Evolutionary conservation across 2,888 invertebrate genomes (phyloP), one percentile per base, ranked within the genome.

Genomic region (Perizoma flavofasciatum): DNA sequence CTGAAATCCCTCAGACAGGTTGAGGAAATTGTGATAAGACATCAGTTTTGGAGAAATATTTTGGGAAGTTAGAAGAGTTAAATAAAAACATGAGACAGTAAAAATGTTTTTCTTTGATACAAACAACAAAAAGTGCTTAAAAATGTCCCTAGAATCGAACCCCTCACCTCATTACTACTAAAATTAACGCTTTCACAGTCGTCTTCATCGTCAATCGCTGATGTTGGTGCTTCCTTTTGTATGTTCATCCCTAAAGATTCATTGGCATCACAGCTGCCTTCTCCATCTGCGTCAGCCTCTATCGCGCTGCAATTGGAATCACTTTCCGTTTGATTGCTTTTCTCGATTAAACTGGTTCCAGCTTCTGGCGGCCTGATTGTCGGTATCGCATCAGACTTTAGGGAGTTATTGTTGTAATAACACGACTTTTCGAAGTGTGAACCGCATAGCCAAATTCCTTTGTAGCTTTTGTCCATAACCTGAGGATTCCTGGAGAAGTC

Each of bases 111-210:
- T 41, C n/a, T 41, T 41, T 10, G 10, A n/a, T 10, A 10, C n/a
- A 10, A 45, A 22, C 7, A 32, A 22, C 45, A 45, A 32, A 10
- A 0, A 41, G 10, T 41, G 41, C 10, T 5, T n/a, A 10, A 9
- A 22, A 22, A 22, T 22, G 22, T 22, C 22, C 22, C 37, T 3
- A 37, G 37, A 5, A 37, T 37, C 37, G 45, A 45, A 32, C 0
- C 32, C 45, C 45, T 32, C 55, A 55, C 55, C 55, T 55, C 49
- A n/a, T 44, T 55, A 10, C 39, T 40, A 34, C 55, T 55, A 49
- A 55, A 49, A 9, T 9, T 44, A 37, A 49, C 49, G 37, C 49
- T 55, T 55, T 49, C 44, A 43, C 43, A 39, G 43, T 55, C 49
- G 8, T 55, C 55, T 7, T 54, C 40, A 0, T 43, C 33, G 45